These are phyloP conservation scores for Andrena marginata DNA, from an alignment of 2,888 invertebrate species.

Conservation along the genomic window DNA sequence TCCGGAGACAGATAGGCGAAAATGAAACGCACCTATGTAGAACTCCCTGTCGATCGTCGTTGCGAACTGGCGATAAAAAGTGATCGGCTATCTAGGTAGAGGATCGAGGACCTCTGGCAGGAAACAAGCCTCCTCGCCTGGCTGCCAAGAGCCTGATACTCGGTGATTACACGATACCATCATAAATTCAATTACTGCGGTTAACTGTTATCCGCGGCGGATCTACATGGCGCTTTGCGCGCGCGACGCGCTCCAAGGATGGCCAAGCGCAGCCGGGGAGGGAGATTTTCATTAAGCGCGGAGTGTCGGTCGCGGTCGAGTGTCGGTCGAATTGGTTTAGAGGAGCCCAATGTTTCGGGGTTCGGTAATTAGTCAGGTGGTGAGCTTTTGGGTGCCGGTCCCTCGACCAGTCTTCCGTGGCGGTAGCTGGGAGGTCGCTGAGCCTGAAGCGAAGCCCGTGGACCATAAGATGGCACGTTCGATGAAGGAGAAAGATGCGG, in stretches of 20 bases:
- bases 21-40: too few relatives aligned
- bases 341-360: not conserved
- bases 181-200: conserved; percentile 16
- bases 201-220: conserved; percentile 9
- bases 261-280: not conserved
- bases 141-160: conserved; percentile 19
- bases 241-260: not conserved
- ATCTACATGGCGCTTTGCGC: not conserved
- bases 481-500: not conserved
- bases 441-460: not conserved
- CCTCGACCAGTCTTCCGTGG: not conserved
- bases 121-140: conserved; percentile 10
- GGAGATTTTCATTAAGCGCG: conserved; percentile 6
- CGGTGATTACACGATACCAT: conserved; percentile 21
- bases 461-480: not conserved
- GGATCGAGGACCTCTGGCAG: conserved; percentile 2
- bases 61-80: conserved; percentile 1
- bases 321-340: conserved; percentile 2
- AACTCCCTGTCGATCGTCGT: not conserved
- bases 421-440: not conserved
- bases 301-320: not conserved
- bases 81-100: not conserved
- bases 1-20: too few relatives aligned
- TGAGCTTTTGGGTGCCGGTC: not conserved
- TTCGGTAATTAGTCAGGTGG: conserved; percentile 13